Percentiles rank a stretch among this genome's conserved stretches.
These are phyloP conservation scores for Torymus texanus DNA, from an alignment of 2,888 invertebrate genomes.

Conservation along the genomic window DNA sequence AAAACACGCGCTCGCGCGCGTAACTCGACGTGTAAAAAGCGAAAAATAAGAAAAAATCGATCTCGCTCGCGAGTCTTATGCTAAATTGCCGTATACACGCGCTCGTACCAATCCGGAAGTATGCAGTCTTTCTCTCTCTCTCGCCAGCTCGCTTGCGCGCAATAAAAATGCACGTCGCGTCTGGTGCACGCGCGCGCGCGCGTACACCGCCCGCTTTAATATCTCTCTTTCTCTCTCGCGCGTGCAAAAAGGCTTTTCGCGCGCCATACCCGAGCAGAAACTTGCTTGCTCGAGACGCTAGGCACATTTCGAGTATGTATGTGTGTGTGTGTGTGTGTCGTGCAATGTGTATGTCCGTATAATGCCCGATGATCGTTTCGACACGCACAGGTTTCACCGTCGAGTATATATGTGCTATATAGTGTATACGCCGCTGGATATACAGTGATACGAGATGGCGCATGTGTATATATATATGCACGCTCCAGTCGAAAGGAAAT, in stretches of 20 bases:
- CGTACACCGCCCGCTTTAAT: conserved; percentile 12
- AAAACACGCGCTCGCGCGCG: conserved; percentile 22
- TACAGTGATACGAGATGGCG: conserved; percentile 7
- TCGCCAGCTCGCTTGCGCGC: neutral
- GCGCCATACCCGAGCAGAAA: neutral
- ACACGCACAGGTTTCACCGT: conserved; percentile 42
- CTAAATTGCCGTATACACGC: conserved; percentile 20
- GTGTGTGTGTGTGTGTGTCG: neutral
- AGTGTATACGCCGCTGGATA: neutral
- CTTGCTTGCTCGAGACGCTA: conserved; percentile 2
- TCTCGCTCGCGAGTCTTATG: conserved; percentile 6
- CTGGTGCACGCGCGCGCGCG: neutral
- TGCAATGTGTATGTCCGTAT: neutral
- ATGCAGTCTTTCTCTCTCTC: neutral
- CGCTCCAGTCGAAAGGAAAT: no score
- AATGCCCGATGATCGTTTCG: conserved; percentile 46
- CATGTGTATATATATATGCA: neutral
- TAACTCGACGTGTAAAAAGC: conserved; percentile 7
- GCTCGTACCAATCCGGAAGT: conserved; percentile 40
- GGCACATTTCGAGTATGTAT: no score
- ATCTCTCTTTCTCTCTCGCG: neutral
- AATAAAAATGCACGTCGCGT: conserved; percentile 37
- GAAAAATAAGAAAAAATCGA: neutral
- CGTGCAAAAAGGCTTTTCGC: conserved; percentile 39
- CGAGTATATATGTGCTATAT: neutral